phyloP scores from a whole-genome alignment of 2,797 vertebrate genomes.

The Myotis pilosus region DNA sequence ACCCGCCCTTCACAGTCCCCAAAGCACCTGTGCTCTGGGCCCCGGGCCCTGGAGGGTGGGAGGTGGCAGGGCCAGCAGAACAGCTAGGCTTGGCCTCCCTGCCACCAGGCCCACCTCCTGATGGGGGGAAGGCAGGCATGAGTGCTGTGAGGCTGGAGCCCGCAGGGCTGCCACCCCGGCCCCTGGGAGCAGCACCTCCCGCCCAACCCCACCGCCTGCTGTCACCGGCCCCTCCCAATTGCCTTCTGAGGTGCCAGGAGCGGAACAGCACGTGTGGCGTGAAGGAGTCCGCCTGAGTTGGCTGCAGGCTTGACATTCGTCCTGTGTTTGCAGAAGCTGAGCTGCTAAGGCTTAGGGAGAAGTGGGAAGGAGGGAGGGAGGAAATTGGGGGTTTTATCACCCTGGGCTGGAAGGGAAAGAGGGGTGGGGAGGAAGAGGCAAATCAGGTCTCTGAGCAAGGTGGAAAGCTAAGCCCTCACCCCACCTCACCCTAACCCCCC shows the following conservation, averaged over 20 bases:
- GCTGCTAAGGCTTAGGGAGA: not conserved
- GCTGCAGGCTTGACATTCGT: not conserved
- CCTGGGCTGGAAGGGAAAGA: not conserved
- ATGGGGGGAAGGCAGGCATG: not conserved
- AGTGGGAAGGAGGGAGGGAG: not conserved
- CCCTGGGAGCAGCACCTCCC: not conserved
- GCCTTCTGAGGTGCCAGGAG: conserved; percentile 29
- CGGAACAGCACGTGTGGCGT: not conserved
- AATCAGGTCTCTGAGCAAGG: not conserved
- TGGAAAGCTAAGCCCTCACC: not conserved
- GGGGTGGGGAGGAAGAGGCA: too few species aligned
- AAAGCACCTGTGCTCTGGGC: not conserved
- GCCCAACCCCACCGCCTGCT: not conserved
- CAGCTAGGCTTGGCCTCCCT: rapidly evolving
- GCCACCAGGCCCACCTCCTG: not conserved
- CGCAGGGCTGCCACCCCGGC: not conserved
- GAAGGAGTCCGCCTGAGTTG: not conserved
- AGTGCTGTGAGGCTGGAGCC: not conserved
- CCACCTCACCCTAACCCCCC: too few species aligned
- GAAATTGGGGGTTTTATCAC: not conserved
- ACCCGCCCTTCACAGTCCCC: not conserved
- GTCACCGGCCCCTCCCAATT: not conserved
- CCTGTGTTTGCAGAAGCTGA: conserved; percentile 21
- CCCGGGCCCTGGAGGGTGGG: not conserved
- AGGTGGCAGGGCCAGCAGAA: not conserved